Evolutionary conservation across 2,797 vertebrate species (phyloP), one percentile per base, ranked within the genome.

Genomic region (Alca torda): DNA sequence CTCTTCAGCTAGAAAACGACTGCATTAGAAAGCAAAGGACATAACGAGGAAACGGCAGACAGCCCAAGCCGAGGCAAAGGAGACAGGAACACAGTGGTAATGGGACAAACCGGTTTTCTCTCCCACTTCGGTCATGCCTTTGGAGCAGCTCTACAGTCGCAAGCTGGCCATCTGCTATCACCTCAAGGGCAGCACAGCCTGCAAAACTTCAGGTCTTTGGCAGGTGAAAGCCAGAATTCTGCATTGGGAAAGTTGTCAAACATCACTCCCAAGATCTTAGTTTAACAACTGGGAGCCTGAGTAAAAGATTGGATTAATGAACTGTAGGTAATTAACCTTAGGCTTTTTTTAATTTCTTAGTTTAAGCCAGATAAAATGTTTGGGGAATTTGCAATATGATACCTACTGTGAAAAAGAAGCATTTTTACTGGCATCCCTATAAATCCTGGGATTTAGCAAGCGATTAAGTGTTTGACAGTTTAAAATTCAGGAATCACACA

Each of bases 101-200:
- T 17, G 10, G 3, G 8, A 54, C 41, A 57, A 35, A 4, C 0
- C 0, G 4, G 13, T 19, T 75, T 56, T 48, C 11, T 70, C 12
- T 68, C 39, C 20, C 11, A 5, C 20, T 60, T 60, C 12, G 11
- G 28, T 15, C 17, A 15, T 56, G 16, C 13, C 37, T 78, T 83
- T 39, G 30, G 43, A 81, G 51, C 33, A 59, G 1, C 39, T n/a
- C 46, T 46, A 4, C 12, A 20, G 39, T 3, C 61, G 33, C 10
- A 45, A 65, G 25, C 17, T 39, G 13, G 37, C 14, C 0, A 0
- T 11, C 31, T 37, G 3, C 28, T n/a, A 4, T n/a, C 31, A 60
- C 20, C 9, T 54, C 54, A 54, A 7, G 11, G 37, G 46, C 25
- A 73, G 26, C 33, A 74, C 26, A 43, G 6, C 8, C n/a, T 81